These are phyloP conservation scores for Drosophila willistoni DNA, from an alignment of 1,140 invertebrate genomes.

Conservation along the genomic window DNA sequence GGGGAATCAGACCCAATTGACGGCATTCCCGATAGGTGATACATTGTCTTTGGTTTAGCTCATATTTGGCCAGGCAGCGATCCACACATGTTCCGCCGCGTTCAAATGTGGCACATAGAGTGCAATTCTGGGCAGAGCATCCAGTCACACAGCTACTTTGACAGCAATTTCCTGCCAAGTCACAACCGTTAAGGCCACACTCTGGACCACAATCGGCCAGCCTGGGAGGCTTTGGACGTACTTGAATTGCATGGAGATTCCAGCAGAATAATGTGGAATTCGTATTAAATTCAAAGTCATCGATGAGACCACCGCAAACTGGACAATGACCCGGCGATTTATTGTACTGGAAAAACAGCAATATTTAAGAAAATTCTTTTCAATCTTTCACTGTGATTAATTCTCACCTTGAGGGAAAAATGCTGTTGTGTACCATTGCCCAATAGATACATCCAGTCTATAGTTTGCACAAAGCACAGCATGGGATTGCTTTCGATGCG, in stretches of 20 bases:
- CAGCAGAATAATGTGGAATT: slow-evolving; percentile 54
- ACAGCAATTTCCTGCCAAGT: slow-evolving; percentile 58
- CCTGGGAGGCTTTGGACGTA: slow-evolving; percentile 23
- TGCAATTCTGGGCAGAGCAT: slow-evolving; percentile 53
- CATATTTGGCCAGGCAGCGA: slow-evolving; percentile 55
- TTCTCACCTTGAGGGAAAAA: slow-evolving; percentile 59
- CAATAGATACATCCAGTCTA: slow-evolving; percentile 93
- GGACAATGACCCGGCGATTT: slow-evolving; percentile 63
- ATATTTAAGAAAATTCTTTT: background rate
- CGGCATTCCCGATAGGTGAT: slow-evolving; percentile 54
- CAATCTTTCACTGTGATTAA: background rate
- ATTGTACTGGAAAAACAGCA: slow-evolving; percentile 44
- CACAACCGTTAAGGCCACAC: slow-evolving; percentile 53
- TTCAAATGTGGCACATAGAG: slow-evolving; percentile 55
- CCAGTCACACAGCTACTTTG: slow-evolving; percentile 58
- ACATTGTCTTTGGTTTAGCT: slow-evolving; percentile 55
- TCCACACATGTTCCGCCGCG: slow-evolving; percentile 48
- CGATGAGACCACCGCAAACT: slow-evolving; percentile 48
- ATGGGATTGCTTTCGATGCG: slow-evolving; percentile 93
- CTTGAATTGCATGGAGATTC: slow-evolving; percentile 51
- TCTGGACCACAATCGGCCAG: slow-evolving; percentile 32
- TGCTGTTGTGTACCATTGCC: slow-evolving; percentile 80
- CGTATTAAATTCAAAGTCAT: slow-evolving; percentile 34
- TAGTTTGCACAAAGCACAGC: slow-evolving; percentile 94
- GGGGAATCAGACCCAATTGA: slow-evolving; percentile 48